phyloP scores from a whole-genome alignment of 2,797 vertebrate species.

The Pseudomugil gertrudae region DNA sequence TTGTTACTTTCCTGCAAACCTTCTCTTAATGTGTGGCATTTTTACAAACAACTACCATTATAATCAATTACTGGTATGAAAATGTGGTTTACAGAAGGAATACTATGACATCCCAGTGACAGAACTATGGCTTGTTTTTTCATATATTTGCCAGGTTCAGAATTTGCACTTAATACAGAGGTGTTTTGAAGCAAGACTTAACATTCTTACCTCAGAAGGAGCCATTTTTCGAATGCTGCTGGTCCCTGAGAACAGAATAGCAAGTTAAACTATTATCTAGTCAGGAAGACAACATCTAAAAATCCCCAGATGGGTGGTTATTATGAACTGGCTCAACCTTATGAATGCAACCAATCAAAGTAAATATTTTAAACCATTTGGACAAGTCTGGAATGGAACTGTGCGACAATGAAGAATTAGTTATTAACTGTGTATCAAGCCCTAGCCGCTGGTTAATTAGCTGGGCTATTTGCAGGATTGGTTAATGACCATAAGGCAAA shows the following conservation, averaged over 20 bases:
- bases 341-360: conserved; percentile 6
- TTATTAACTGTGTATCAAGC: conserved; percentile 42
- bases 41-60: not conserved
- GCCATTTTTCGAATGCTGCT: conserved; percentile 82
- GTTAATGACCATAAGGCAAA: conserved; percentile 48
- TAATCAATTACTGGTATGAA: not conserved
- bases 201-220: conserved; percentile 79
- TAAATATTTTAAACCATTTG: conserved; percentile 17
- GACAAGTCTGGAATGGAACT: conserved; percentile 12
- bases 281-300: not conserved
- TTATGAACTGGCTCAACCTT: not conserved
- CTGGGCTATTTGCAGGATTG: conserved; percentile 62
- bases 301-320: not conserved
- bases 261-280: conserved; percentile 19
- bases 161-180: conserved; percentile 20
- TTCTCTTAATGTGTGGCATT: not conserved
- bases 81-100: not conserved
- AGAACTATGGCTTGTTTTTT: not conserved
- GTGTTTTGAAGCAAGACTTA: not conserved
- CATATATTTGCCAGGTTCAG: conserved; percentile 14
- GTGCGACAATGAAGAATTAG: conserved; percentile 38
- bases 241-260: conserved; percentile 71
- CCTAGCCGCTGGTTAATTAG: conserved; percentile 57
- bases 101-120: not conserved
- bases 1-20: not conserved